Evolutionary conservation across 2,797 vertebrate species (phyloP).

Genomic region (Enteromius anoplus): DNA sequence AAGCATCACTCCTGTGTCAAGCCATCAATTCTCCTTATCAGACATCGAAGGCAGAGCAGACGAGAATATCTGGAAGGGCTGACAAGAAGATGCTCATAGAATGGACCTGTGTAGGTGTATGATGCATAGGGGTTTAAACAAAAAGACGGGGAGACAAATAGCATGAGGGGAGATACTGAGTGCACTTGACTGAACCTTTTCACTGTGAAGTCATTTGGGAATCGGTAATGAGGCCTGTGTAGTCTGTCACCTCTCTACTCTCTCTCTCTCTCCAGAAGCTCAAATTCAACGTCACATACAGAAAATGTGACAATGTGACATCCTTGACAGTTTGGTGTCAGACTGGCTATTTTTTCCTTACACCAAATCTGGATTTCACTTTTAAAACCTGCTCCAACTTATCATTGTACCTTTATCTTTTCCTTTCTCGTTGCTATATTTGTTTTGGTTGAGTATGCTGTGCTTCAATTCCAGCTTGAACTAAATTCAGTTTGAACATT

Average conservation of each 20-base stretch:
- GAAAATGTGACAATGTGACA: conserved; percentile 78
- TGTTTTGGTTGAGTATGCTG: background rate
- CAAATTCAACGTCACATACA: conserved; percentile 61
- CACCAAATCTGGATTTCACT: conserved; percentile 59
- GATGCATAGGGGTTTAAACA: conserved; percentile 34
- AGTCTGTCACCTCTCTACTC: conserved; percentile 60
- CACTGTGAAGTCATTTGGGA: conserved; percentile 64
- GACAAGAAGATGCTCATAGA: conserved; percentile 62
- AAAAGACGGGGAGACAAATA: conserved; percentile 37
- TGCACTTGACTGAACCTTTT: conserved; percentile 45
- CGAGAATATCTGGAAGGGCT: conserved; percentile 68
- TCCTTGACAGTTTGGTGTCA: conserved; percentile 86
- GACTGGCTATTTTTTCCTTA: conserved; percentile 62
- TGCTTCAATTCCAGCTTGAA: background rate
- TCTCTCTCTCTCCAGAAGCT: conserved; percentile 52
- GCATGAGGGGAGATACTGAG: conserved; percentile 45
- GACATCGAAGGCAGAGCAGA: conserved; percentile 60
- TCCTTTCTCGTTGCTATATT: conserved; percentile 1
- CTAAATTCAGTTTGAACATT: background rate
- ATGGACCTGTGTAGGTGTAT: conserved; percentile 59
- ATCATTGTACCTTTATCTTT: conserved; percentile 19
- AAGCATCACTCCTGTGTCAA: conserved; percentile 42
- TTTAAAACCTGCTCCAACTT: conserved; percentile 43
- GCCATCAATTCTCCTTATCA: conserved; percentile 60
- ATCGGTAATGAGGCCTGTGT: conserved; percentile 63